Evolutionary conservation across 2,113 vertebrate genomes (phyloP), one percentile per base, ranked within the genome.

Genomic region (Motacilla tschutschensis): DNA sequence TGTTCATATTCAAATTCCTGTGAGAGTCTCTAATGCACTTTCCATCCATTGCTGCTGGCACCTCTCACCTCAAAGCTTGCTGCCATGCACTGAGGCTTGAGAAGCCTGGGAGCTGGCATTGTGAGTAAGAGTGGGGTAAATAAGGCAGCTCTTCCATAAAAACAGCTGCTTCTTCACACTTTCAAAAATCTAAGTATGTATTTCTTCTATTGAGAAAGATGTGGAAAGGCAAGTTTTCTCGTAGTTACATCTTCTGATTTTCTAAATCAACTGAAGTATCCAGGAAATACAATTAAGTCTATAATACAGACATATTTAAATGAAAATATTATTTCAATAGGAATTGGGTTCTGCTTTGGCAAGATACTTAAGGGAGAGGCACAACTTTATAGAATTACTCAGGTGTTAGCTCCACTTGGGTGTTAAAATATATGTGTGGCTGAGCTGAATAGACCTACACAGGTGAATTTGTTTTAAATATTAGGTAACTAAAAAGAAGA

Each of bases 171-270:
- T 62, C 17, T 71, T 79, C 24, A 41, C 5, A 6, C 2, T 25
- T 44, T 9, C 19, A 9, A 20, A 0, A 1, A 12, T 24, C 13
- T 22, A 44, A 55, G 57, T 65, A 17, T 0, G 0, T 24, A 2
- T 51, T 88, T 26, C 24, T 71, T 80, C 44, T 50, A 18, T 28
- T 29, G 64, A 67, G 3, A 4, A 50, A 71, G 12, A 12, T 43
- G 12, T 21, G 31, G 29, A 82, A 72, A 88, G 4, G 3, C 2
- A 46, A 36, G 3, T 46, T 54, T 76, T 64, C 46, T 44, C 6
- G 1, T 64, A 17, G 6, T 28, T 53, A 24, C 20, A 76, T 26
- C 14, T 77, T 44, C 22, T 21, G 6, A 35, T 79, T 65, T 73
- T 33, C 17, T 48, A 63, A 63, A 44, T 47, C 25, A 78, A 19